Evolutionary conservation across 2,113 vertebrate species (phyloP), one percentile per base, ranked within the genome.

Genomic region (Sinosuthora webbiana): DNA sequence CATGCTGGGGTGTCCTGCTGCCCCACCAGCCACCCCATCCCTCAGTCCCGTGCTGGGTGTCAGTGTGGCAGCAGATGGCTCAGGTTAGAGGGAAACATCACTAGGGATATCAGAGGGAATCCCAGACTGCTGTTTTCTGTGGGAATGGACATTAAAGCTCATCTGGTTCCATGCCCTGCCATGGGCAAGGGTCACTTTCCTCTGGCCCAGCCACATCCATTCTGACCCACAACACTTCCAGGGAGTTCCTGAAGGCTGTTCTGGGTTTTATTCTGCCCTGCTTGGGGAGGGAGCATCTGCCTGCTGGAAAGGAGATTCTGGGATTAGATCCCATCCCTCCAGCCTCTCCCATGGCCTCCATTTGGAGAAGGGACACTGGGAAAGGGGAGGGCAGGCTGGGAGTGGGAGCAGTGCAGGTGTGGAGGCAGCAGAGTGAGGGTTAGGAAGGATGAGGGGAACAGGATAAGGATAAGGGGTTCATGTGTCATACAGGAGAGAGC

Each of bases 401-500:
- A 33, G 4, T 15, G 44, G 27, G 57, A 27, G 35, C 57, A 60
- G 57, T 8, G 25, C 35, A 27, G 57, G 35, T 27, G 23, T 18
- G 24, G 35, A 27, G 24, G 59, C 55, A 35, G 45, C 57, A 70
- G n/a, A 53, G n/a, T 2, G 8, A 68, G 27, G 20, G 10, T 24
- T 5, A 7, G 19, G 39, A 27, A 33, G 35, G 41, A 2, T 15
- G 9, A 25, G 27, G 13, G 41, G 15, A 1, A 6, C 20, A 68
- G 8, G n/a, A 37, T 24, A 57, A 56, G 55, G 55, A 33, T 22
- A 24, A 59, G 15, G 56, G n/a, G n/a, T 60, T 18, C n/a, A 37
- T 37, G 8, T 7, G 2, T 27, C 6, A 1, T 8, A 2, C 0
- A 49, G 47, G 22, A 30, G 57, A 57, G 35, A 22, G 49, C 4